Base-by-base conservation (phyloP, 1,140 invertebrate species). In the Dinoponera quadriceps region DNA sequence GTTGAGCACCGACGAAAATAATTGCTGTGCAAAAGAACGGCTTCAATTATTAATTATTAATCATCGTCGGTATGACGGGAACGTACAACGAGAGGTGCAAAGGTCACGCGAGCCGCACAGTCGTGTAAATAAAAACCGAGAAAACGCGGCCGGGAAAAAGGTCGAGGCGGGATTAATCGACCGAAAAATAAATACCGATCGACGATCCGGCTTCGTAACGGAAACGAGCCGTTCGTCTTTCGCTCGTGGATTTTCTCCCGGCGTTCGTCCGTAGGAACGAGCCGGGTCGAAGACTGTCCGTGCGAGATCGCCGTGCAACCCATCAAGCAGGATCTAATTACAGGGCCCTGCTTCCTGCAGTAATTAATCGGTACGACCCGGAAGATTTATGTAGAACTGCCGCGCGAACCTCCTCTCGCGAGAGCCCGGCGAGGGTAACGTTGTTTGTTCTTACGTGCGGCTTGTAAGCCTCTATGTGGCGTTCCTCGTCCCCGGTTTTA, bases 321-420 rank as follows among this genome's bases (percentile, higher is more conserved):
- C 75, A 89, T 90, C 81, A 86, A 88, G 75, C 71, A 85, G 75
- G 85, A 84, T 88, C 88, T 92, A 92, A 92, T 92, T 92, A 88
- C 88, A 89, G 90, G 74, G 83, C 27, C 82, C 87, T 57, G 88
- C 86, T 91, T 88, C 86, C 90, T 90, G 59, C 81, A 85, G 86
- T 89, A 91, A 91, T 92, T 91, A 91, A 92, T 90, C 86, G 88
- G 62, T 87, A 83, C 81, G 86, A 91, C 66, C 80, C 78, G 68
- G 80, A 82, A 83, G 89, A 92, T 90, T 89, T 78, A 87, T 86
- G 54, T 73, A 44, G 65, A 63, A 78, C 59, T 87, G 57, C 49
- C 49, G 51, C 25, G 20, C 22, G 59, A 54, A 74, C 63, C 27
- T 80, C n/a, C 22, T 25, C 57, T 51, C 44, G 29, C 48, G 59